Percentiles rank a stretch among this genome's conserved stretches.
Evolutionary conservation across 2,797 vertebrate species (phyloP).

Genomic region (Linurgus olivaceus): DNA sequence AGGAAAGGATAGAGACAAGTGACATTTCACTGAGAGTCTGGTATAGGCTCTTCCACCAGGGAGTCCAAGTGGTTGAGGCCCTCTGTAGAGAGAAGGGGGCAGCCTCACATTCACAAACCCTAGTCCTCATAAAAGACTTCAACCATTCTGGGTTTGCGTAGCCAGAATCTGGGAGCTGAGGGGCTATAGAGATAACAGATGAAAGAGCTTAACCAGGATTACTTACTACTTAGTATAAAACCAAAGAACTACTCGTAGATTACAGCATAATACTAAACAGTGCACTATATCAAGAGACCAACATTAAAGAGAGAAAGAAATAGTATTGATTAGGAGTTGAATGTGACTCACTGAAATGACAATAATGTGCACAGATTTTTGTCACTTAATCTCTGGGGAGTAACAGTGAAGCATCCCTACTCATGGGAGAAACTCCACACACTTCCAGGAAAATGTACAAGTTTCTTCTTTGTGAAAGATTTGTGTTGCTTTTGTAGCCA

Average conservation of each 20-base stretch:
- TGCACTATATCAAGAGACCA: not conserved
- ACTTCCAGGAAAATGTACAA: not conserved
- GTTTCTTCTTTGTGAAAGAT: not conserved
- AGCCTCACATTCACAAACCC: not conserved
- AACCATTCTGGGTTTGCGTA: not conserved
- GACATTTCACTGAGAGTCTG: not conserved
- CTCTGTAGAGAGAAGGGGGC: not conserved
- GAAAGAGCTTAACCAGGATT: not conserved
- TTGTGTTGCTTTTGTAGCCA: not conserved
- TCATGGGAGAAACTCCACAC: fast-evolving
- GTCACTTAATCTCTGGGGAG: not conserved
- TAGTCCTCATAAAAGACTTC: not conserved
- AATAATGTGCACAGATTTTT: not conserved
- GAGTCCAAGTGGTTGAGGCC: not conserved
- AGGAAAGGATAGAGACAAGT: not conserved
- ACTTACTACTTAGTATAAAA: not conserved
- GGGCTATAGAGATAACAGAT: not conserved
- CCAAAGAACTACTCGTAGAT: not conserved
- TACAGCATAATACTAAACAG: not conserved
- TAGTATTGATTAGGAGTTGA: fast-evolving
- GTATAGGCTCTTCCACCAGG: not conserved
- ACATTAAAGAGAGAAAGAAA: not conserved
- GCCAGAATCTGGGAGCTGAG: not conserved
- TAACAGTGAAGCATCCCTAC: fast-evolving
- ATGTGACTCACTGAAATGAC: not conserved